Evolutionary conservation across 2,113 vertebrate species (phyloP), one percentile per base, ranked within the genome.

Genomic region (Tragelaphus strepsiceros): DNA sequence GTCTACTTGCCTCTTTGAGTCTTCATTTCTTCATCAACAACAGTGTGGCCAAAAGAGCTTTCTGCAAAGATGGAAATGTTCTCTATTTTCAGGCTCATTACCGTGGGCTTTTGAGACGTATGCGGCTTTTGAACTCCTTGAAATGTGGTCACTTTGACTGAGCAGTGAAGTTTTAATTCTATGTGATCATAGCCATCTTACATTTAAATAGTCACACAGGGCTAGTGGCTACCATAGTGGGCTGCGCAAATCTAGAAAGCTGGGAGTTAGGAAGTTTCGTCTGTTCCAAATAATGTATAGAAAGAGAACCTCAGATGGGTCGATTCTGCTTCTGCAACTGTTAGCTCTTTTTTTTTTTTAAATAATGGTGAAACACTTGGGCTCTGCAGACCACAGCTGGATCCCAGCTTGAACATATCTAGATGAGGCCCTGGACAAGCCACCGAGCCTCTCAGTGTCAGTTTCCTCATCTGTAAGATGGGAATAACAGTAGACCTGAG

Each of bases 61-160:
- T 30, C 62, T 30, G 5, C 0, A 0, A 4, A 14, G 74, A 8
- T 3, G 49, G 21, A 58, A 46, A 26, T 22, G 13, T 5, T 88
- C 35, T 15, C 0, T 7, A 5, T 24, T 32, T n/a, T 0, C 53
- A 24, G 7, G 24, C 10, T 28, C n/a, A 28, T 1, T 2, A 21
- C 24, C 4, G 6, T 2, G 24, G 22, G n/a, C 3, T 5, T 32
- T 14, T 83, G 81, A 84, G 21, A 28, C 12, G 7, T 1, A 0
- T 1, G 22, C 3, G 43, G 30, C 58, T 46, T 88, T 64, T 6
- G 39, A 92, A 32, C 28, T 82, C 58, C 46, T 17, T 32, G 59
- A 62, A 54, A 54, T 6, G 4, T 21, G 26, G 5, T 59, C 7
- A 32, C 10, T 5, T 7, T 35, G 86, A 32, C 51, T 26, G 35